phyloP scores from a whole-genome alignment of 2,113 vertebrate species.

The Rhinopomastus cyanomelas region DNA sequence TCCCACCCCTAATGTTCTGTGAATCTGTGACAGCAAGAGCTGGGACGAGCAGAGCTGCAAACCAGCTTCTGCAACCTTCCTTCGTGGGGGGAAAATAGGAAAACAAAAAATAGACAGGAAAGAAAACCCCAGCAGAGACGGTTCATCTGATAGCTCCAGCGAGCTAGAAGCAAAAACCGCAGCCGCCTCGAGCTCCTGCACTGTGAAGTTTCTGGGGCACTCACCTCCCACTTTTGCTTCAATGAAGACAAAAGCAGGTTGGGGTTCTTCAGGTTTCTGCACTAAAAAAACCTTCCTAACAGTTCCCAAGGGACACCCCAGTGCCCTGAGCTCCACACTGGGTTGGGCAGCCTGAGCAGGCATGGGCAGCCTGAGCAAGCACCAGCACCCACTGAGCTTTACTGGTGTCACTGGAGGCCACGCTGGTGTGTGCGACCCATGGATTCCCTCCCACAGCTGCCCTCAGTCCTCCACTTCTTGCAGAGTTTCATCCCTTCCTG shows the following conservation, averaged over 20 bases:
- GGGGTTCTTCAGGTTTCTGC: neutral
- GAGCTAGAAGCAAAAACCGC: conserved; percentile 43
- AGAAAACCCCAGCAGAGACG: neutral
- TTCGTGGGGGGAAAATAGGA: neutral
- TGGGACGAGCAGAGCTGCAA: neutral
- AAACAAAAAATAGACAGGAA: neutral
- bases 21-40: neutral
- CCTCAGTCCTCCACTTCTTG: neutral
- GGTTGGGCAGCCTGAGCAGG: neutral
- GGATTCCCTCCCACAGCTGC: neutral
- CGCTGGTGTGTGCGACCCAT: too few relatives aligned
- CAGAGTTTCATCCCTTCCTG: neutral
- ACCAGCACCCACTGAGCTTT: neutral
- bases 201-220: neutral
- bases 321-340: neutral
- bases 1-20: too few relatives aligned
- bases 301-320: neutral
- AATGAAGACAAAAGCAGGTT: neutral
- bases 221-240: conserved; percentile 25
- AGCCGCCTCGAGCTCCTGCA: neutral
- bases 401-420: neutral
- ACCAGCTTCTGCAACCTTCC: neutral
- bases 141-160: conserved; percentile 24
- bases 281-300: neutral
- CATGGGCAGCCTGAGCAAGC: neutral